Evolutionary conservation across 2,888 invertebrate genomes (phyloP), one percentile per base, ranked within the genome.

Genomic region (Tiliacea citrago): DNA sequence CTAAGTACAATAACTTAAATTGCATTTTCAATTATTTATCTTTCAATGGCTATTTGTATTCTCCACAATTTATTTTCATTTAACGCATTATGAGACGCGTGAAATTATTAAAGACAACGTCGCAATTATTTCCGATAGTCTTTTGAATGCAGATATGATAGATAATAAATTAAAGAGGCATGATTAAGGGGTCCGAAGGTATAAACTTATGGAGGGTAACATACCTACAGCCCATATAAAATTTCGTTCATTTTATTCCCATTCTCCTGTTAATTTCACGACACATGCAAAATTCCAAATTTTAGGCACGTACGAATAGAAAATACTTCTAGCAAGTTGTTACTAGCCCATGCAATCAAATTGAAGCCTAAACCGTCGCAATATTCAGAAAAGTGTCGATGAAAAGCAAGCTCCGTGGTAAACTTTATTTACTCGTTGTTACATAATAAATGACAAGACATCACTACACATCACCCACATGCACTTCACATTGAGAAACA

Each of bases 381-480:
- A 51, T 61, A 65, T 39, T 77, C 51, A 58, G 61, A 61, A n/a
- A 84, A 53, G 84, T 82, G 71, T 84, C 63, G 81, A 76, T 77
- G 85, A 73, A 77, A 84, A 82, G 82, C 82, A 82, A 82, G 84
- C 82, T 84, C 71, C 55, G 84, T 72, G 81, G 76, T 69, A 73
- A 67, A 35, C 72, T 84, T 84, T 83, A 85, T 83, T 83, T 65
- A 81, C 47, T 83, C 49, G 29, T 84, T 66, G 35, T 83, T 84
- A 82, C 74, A 75, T 81, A 76, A 67, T 75, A 71, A 73, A 73
- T 65, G n/a, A 82, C 68, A 80, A 82, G 78, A 85, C 74, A 81
- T 75, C 86, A 85, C 86, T 83, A 75, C 71, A 86, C 80, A 85
- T 83, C 86, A 86, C 86, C 86, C 83, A 87, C 86, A 87, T 87